phyloP scores from a whole-genome alignment of 2,113 vertebrate genomes.

The Aspidoscelis tigris region DNA sequence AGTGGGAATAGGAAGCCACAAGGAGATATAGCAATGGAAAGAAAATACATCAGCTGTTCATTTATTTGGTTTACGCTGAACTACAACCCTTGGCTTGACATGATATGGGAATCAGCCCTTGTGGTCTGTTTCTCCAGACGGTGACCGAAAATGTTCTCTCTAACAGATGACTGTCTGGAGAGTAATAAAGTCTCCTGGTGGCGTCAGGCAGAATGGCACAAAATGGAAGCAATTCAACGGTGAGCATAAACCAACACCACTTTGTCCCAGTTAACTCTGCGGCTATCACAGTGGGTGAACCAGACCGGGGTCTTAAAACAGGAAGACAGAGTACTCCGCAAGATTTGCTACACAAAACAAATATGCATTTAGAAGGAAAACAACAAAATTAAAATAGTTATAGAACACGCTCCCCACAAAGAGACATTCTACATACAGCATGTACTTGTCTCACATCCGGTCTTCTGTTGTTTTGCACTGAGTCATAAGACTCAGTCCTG shows the following conservation, averaged over 20 bases:
- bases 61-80: conserved; percentile 28
- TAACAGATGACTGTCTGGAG: no score
- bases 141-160: no score
- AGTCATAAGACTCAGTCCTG: conserved; percentile 1
- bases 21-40: conserved; percentile 42
- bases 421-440: not conserved
- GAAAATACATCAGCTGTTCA: conserved; percentile 48
- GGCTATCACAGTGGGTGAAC: not conserved
- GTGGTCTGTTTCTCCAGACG: no score
- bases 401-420: no score
- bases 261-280: no score
- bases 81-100: no score
- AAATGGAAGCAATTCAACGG: no score
- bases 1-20: no score
- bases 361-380: conserved; percentile 27
- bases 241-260: no score
- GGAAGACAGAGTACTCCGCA: conserved; percentile 47
- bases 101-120: no score
- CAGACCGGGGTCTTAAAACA: not conserved
- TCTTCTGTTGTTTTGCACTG: not conserved
- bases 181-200: conserved; percentile 50
- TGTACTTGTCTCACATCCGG: no score
- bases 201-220: no score
- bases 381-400: not conserved
- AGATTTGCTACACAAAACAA: conserved; percentile 48